These are phyloP conservation scores for Dermochelys coriacea DNA, from an alignment of 2,797 vertebrate species.

Conservation along the genomic window DNA sequence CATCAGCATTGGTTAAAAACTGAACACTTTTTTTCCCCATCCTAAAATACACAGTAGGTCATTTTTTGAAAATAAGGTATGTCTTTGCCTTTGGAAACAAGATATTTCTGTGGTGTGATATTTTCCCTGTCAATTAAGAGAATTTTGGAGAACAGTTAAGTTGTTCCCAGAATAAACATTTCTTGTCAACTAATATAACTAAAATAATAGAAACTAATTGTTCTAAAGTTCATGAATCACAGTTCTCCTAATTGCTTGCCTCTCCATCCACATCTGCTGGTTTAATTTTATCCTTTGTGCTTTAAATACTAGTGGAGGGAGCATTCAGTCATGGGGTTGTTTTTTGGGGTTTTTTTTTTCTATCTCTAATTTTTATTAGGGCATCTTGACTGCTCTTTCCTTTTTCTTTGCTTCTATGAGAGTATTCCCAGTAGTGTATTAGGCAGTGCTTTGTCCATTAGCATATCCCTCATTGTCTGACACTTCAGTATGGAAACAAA, in stretches of 20 bases:
- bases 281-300: background rate
- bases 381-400: background rate
- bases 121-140: background rate
- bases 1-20: background rate
- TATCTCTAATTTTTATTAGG: background rate
- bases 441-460: background rate
- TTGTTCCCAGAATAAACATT: background rate
- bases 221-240: background rate
- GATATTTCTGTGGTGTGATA: background rate
- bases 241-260: background rate
- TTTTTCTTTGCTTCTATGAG: background rate
- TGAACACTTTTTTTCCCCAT: background rate
- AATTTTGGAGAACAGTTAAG: background rate
- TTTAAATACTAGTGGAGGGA: background rate
- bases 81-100: background rate
- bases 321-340: background rate
- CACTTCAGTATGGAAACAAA: background rate
- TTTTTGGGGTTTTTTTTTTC: background rate
- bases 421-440: background rate
- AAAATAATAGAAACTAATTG: background rate
- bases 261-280: background rate
- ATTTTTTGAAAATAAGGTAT: background rate
- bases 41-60: background rate
- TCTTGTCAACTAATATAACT: background rate
- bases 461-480: background rate